Evolutionary conservation across 2,113 vertebrate species (phyloP).

Genomic region (Damaliscus lunatus): DNA sequence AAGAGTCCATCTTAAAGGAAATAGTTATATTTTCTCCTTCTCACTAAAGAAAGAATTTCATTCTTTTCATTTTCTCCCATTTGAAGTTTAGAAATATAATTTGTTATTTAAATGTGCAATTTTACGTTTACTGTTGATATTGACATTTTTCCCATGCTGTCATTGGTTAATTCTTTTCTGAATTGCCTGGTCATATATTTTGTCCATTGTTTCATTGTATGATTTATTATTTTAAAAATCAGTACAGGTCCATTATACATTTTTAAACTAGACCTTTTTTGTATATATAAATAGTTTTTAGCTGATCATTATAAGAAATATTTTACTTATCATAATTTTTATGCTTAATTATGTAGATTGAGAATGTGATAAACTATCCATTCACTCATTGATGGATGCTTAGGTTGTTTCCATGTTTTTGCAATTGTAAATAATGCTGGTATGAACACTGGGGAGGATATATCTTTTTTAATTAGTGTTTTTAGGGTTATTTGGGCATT

Average conservation of each 20-base stretch:
- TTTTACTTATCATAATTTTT: not conserved
- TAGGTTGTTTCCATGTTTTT: not conserved
- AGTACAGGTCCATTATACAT: not conserved
- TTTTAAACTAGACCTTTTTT: not conserved
- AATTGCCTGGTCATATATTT: not conserved
- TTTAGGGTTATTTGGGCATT: not conserved
- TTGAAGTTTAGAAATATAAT: not conserved
- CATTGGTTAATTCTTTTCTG: not conserved
- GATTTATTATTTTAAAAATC: not conserved
- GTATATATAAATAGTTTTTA: not conserved
- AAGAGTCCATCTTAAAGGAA: not conserved
- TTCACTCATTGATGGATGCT: not conserved
- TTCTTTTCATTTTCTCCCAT: not conserved
- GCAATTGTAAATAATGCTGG: not conserved
- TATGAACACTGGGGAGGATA: not conserved
- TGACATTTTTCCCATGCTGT: not conserved
- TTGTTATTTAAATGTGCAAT: not conserved
- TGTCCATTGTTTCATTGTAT: not conserved
- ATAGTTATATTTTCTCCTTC: not conserved
- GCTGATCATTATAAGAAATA: not conserved
- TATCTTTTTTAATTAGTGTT: not conserved
- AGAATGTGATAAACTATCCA: not conserved
- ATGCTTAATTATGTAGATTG: not conserved
- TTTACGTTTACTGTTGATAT: not conserved
- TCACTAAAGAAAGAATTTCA: not conserved